Conservation (phyloP, 1,140 invertebrate species). For the Scaptodrosophila lebanonensis region DNA sequence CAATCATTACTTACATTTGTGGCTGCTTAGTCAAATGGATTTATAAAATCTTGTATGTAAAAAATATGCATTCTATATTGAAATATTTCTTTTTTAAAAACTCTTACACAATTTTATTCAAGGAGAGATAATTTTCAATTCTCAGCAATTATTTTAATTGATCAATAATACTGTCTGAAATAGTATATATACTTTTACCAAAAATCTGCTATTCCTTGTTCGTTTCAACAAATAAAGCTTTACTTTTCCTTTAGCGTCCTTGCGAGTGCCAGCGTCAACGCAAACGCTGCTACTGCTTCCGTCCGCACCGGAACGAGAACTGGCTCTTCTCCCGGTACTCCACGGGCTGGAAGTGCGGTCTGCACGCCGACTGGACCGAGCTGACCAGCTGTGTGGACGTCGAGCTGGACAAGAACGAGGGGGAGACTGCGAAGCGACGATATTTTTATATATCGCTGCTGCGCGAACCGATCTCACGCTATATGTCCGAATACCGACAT, state of each 20-base stretch:
- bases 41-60: no score
- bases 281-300: slow-evolving; percentile 94
- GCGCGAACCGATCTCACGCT: slow-evolving; percentile 93
- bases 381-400: slow-evolving; percentile 92
- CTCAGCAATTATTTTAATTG: no score
- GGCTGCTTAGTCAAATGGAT: no score
- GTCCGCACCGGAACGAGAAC: slow-evolving; percentile 91
- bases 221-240: background rate
- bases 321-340: slow-evolving; percentile 99
- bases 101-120: no score
- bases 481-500: slow-evolving; percentile 95
- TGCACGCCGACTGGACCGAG: slow-evolving; percentile 99
- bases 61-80: no score
- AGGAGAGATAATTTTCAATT: no score
- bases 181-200: no score
- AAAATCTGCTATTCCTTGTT: no score
- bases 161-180: no score
- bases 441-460: slow-evolving; percentile 98
- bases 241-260: slow-evolving; percentile 81
- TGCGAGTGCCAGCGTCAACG: slow-evolving; percentile 91
- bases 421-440: slow-evolving; percentile 85
- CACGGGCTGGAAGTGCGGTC: slow-evolving; percentile 98
- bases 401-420: slow-evolving; percentile 91
- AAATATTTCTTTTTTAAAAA: no score
- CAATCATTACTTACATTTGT: no score